These are phyloP conservation scores for Dreissena polymorpha DNA, from an alignment of 1,140 invertebrate species.

Conservation along the genomic window DNA sequence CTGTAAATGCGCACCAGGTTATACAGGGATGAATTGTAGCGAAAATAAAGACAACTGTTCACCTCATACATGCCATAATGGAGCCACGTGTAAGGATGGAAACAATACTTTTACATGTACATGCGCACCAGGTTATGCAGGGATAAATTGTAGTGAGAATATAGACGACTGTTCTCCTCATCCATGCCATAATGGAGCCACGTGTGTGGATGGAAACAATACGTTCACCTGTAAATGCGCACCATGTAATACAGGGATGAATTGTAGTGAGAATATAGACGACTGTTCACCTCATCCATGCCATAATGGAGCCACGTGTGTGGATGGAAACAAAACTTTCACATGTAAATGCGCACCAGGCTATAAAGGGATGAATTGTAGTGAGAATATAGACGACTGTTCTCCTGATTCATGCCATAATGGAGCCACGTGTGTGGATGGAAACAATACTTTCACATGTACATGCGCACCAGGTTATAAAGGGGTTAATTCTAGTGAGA, in stretches of 20 bases:
- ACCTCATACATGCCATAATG: too few relatives aligned
- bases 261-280: constrained; percentile 89
- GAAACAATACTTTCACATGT: too few relatives aligned
- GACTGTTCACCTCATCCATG: constrained; percentile 84
- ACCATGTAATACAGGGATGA: constrained; percentile 85
- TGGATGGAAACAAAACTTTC: constrained; percentile 64
- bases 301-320: constrained; percentile 56
- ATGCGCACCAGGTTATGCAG: too few relatives aligned
- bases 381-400: background rate
- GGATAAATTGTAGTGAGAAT: too few relatives aligned
- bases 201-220: constrained; percentile 64
- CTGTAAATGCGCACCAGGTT: too few relatives aligned
- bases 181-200: constrained; percentile 65
- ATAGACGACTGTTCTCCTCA: constrained; percentile 61
- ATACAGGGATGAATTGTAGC: too few relatives aligned
- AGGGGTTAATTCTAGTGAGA: too few relatives aligned
- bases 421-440: background rate
- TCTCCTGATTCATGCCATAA: background rate
- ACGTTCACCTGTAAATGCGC: constrained; percentile 72
- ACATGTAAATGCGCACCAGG: constrained; percentile 71
- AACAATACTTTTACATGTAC: too few relatives aligned
- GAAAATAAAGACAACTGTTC: too few relatives aligned
- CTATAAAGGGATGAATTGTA: constrained; percentile 60
- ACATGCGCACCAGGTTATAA: too few relatives aligned
- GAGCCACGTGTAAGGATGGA: too few relatives aligned